phyloP scores from a whole-genome alignment of 1,140 invertebrate species.

The Tachypleus tridentatus region DNA sequence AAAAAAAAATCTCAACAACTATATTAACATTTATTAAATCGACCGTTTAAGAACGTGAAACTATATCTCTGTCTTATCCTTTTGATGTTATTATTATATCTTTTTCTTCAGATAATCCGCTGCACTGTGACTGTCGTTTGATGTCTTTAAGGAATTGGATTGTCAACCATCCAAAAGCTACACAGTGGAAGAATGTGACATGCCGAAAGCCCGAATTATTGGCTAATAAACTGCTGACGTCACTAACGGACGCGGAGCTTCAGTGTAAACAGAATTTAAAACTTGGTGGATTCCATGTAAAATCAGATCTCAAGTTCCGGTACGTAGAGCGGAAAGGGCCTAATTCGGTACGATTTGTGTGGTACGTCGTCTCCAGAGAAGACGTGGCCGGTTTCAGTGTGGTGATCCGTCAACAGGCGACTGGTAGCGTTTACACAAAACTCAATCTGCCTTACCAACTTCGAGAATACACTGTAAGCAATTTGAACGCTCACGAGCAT shows the following conservation, averaged over 20 bases:
- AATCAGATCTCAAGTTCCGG: conserved; percentile 57
- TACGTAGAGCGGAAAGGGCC: conserved; percentile 52
- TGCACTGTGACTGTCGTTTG: conserved; percentile 61
- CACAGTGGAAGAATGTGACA: conserved; percentile 41
- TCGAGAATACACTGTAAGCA: conserved; percentile 13
- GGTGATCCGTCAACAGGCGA: conserved; percentile 37
- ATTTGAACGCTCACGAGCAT: conserved; percentile 5
- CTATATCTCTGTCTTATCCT: too few species aligned
- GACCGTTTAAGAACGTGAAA: too few species aligned
- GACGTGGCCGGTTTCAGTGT: conserved; percentile 65
- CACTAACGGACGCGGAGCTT: conserved; percentile 52
- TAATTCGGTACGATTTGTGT: conserved; percentile 36
- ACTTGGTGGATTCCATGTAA: conserved; percentile 9
- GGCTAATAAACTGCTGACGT: conserved; percentile 37
- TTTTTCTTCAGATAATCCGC: conserved; percentile 48
- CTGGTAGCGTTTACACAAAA: neutral
- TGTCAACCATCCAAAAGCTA: conserved; percentile 10
- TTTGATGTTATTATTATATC: too few species aligned
- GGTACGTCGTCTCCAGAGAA: conserved; percentile 46
- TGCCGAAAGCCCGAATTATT: conserved; percentile 49
- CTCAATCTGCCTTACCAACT: conserved; percentile 19
- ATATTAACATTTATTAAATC: too few species aligned
- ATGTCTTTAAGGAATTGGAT: conserved; percentile 60
- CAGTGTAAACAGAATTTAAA: conserved; percentile 36
- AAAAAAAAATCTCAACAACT: too few species aligned